phyloP scores from a whole-genome alignment of 92 coral and sea anemone species.

The Diadumene lineata region DNA sequence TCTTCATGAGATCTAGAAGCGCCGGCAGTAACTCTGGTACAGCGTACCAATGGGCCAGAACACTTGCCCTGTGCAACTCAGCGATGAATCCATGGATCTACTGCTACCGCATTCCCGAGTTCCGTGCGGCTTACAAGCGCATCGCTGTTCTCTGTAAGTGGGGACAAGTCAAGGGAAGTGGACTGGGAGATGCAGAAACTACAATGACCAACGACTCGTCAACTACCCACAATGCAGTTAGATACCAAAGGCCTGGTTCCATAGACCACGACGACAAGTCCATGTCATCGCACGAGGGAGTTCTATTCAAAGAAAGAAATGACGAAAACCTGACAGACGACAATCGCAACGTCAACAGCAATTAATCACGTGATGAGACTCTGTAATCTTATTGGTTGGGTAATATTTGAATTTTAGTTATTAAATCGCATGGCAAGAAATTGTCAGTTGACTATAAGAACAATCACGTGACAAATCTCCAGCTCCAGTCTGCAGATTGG shows the following conservation, averaged over 20 bases:
- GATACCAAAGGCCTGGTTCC: not conserved
- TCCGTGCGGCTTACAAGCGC: conserved; percentile 78
- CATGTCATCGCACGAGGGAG: not conserved
- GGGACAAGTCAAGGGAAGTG: conserved; percentile 49
- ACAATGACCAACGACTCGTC: conserved; percentile 35
- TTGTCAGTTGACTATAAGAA: not conserved
- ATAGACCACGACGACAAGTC: not conserved
- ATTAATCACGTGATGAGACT: not conserved
- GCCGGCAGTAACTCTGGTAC: conserved; percentile 60
- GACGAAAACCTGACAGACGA: not conserved
- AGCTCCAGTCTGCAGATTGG: no score
- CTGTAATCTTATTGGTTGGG: not conserved
- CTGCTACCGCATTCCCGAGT: conserved; percentile 74
- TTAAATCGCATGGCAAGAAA: no score
- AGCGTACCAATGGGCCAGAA: conserved; percentile 87
- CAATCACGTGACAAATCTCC: no score
- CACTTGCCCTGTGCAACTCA: conserved; percentile 77
- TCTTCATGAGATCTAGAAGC: conserved; percentile 53
- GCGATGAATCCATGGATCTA: conserved; percentile 89
- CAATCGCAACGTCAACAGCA: not conserved
- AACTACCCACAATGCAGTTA: not conserved
- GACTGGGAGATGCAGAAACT: conserved; percentile 26
- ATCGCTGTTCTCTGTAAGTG: conserved; percentile 53
- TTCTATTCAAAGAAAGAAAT: not conserved
- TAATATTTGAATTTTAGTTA: not conserved